Percentiles rank a stretch among this genome's conserved stretches.
These are phyloP conservation scores for Leucophenga maculata DNA, from an alignment of 2,888 invertebrate species.

Conservation along the genomic window DNA sequence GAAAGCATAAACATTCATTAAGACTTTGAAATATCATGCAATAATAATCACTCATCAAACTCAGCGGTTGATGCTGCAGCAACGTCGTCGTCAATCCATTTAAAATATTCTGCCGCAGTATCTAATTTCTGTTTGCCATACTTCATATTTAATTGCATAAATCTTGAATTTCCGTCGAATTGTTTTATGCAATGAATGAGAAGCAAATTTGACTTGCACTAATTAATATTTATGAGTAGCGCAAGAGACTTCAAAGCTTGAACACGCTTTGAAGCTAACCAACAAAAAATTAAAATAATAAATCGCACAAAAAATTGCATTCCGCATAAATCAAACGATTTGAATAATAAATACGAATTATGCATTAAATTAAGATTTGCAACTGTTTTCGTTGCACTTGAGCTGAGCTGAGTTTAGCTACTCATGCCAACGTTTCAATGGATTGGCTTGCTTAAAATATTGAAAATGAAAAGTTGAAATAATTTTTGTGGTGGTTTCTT, in stretches of 20 bases:
- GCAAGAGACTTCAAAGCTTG: no score
- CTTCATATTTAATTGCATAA: neutral
- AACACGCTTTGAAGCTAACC: slow-evolving; percentile 1
- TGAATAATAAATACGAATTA: slow-evolving; percentile 66
- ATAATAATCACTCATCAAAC: no score
- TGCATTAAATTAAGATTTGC: slow-evolving; percentile 64
- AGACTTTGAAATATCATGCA: no score
- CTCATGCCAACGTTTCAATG: neutral
- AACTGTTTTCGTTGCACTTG: slow-evolving; percentile 32
- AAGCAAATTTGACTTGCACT: slow-evolving; percentile 21
- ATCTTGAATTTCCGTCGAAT: neutral
- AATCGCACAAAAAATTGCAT: slow-evolving; percentile 32
- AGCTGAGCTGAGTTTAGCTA: neutral
- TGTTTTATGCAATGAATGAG: neutral
- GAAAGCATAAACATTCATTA: no score
- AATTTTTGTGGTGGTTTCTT: slow-evolving; percentile 20
- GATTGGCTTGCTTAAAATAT: no score
- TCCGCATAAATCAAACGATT: slow-evolving; percentile 62
- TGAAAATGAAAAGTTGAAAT: slow-evolving; percentile 28
- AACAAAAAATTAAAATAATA: neutral
- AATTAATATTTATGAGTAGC: slow-evolving; percentile 61
- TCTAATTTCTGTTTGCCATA: no score
- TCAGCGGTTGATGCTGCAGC: no score
- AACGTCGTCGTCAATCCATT: no score
- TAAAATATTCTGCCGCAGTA: no score